These are phyloP conservation scores for Callaeas wilsoni DNA, from an alignment of 2,113 vertebrate species.

Conservation along the genomic window DNA sequence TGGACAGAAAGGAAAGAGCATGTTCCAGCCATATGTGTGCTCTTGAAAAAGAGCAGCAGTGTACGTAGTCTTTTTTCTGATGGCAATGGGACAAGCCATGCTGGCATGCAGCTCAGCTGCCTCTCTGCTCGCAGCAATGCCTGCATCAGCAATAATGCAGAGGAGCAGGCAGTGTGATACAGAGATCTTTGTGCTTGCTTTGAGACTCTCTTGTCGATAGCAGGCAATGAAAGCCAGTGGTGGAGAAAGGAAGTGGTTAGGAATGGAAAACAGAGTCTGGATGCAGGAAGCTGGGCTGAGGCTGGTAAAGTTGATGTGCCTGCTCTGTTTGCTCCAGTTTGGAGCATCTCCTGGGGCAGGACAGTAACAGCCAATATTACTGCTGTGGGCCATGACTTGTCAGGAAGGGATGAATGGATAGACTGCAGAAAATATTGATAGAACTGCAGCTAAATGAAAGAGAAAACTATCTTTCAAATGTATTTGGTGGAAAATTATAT, in stretches of 20 bases:
- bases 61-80: background rate
- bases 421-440: background rate
- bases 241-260: background rate
- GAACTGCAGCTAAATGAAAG: background rate
- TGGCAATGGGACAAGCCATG: background rate
- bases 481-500: background rate
- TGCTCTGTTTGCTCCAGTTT: background rate
- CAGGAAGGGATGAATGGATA: background rate
- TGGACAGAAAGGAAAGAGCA: background rate
- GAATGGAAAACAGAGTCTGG: background rate
- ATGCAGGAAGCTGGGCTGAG: background rate
- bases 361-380: background rate
- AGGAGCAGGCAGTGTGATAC: background rate
- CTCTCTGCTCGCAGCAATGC: background rate
- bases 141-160: background rate
- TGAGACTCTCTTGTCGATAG: background rate
- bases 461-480: background rate
- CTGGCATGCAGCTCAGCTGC: background rate
- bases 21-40: background rate
- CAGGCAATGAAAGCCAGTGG: background rate
- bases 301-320: background rate
- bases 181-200: background rate
- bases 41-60: background rate
- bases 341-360: background rate
- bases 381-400: background rate